phyloP scores from a whole-genome alignment of 1,140 invertebrate species.

The Lepidurus couesii region DNA sequence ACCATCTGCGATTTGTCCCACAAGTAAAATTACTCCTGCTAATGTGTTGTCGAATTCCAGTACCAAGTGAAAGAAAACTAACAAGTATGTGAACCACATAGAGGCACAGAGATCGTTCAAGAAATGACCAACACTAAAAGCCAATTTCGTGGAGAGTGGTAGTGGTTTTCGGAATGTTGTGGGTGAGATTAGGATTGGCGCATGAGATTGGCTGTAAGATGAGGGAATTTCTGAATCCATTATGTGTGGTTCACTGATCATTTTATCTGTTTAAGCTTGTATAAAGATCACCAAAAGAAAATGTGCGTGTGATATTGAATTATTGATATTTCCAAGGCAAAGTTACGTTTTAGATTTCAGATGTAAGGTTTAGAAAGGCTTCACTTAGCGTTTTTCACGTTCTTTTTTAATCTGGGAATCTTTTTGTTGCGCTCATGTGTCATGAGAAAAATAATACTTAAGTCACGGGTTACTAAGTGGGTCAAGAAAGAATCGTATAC shows the following conservation, averaged over 20 bases:
- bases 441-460: background rate
- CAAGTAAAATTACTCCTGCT: slow-evolving; percentile 71
- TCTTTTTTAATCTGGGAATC: background rate
- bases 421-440: background rate
- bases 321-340: background rate
- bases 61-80: slow-evolving; percentile 85
- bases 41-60: slow-evolving; percentile 64
- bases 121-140: slow-evolving; percentile 64
- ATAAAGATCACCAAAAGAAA: background rate
- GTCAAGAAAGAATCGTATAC: background rate
- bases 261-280: background rate
- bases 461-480: background rate
- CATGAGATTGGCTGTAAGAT: background rate
- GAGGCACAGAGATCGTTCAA: slow-evolving; percentile 92
- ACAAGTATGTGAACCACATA: slow-evolving; percentile 96
- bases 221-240: background rate
- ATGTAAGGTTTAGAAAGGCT: background rate
- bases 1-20: slow-evolving; percentile 86
- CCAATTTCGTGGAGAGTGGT: slow-evolving; percentile 25
- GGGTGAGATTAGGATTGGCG: background rate
- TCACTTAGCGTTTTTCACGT: background rate
- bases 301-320: background rate
- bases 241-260: background rate
- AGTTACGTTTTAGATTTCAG: background rate
- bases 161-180: background rate